Conservation (phyloP, 2,888 invertebrate genomes). For the Pachliopta kotzebuea region DNA sequence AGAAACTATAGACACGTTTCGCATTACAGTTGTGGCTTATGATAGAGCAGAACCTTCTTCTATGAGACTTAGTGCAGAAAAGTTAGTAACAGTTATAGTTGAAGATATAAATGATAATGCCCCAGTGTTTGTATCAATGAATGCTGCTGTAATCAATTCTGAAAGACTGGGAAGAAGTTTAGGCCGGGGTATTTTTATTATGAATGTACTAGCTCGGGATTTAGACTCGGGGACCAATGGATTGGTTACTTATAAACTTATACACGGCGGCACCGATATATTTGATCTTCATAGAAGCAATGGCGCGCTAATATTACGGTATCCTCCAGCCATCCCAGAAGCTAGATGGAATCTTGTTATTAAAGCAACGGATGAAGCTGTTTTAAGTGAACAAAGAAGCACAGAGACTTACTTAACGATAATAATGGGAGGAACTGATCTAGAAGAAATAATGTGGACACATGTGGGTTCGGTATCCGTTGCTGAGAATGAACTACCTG, state of each 20-base stretch:
- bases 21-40: conserved; percentile 93
- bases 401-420: conserved; percentile 93
- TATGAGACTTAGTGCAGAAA: conserved; percentile 90
- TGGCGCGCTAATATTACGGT: conserved; percentile 85
- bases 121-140: conserved; percentile 94
- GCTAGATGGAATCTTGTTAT: conserved; percentile 90
- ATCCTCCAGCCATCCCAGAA: conserved; percentile 81
- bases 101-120: conserved; percentile 97
- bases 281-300: conserved; percentile 91
- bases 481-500: conserved; percentile 93
- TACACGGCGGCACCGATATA: conserved; percentile 87
- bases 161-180: conserved; percentile 70
- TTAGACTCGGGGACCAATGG: conserved; percentile 96
- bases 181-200: conserved; percentile 84
- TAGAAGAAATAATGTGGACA: conserved; percentile 81
- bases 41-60: conserved; percentile 91
- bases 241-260: conserved; percentile 93
- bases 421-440: conserved; percentile 83
- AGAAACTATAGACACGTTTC: conserved; percentile 93
- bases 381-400: conserved; percentile 91
- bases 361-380: conserved; percentile 95
- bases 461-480: conserved; percentile 88
- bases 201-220: conserved; percentile 91
- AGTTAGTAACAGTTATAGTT: conserved; percentile 94
- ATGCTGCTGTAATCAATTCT: conserved; percentile 89